Conservation (phyloP, 1,140 invertebrate species). For the Pristionchus pacificus region DNA sequence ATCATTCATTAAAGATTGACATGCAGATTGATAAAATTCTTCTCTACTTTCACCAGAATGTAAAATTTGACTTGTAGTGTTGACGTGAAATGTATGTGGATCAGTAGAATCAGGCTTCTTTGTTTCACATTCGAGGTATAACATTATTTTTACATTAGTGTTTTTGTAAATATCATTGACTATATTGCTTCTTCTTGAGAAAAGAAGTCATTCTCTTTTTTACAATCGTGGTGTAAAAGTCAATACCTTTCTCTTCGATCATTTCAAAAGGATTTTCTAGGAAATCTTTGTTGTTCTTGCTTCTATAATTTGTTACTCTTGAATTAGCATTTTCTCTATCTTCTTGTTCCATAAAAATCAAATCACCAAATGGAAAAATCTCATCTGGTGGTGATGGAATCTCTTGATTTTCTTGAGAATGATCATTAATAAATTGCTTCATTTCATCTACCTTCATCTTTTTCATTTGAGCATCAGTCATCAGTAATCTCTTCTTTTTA, state of each 20-base stretch:
- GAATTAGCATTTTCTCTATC: slow-evolving; percentile 23
- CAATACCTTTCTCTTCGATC: slow-evolving; percentile 18
- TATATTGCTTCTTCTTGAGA: slow-evolving; percentile 24
- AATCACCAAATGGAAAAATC: slow-evolving; percentile 14
- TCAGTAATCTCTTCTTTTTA: too few species aligned
- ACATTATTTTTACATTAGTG: slow-evolving; percentile 40
- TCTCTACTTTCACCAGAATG: slow-evolving; percentile 22
- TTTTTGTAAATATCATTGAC: slow-evolving; percentile 38
- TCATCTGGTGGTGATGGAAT: too few species aligned
- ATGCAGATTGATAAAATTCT: slow-evolving; percentile 33
- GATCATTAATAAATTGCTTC: too few species aligned
- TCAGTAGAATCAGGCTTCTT: too few species aligned
- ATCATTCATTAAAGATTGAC: slow-evolving; percentile 32
- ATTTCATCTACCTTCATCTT: too few species aligned
- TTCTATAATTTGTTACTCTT: too few species aligned
- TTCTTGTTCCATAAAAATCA: slow-evolving; percentile 28
- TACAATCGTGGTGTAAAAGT: not conserved
- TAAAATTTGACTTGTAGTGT: too few species aligned
- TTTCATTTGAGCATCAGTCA: too few species aligned
- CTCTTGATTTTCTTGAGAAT: too few species aligned
- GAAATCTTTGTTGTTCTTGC: too few species aligned
- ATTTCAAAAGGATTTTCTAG: too few species aligned
- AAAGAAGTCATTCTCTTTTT: slow-evolving; percentile 12
- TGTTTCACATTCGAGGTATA: slow-evolving; percentile 27
- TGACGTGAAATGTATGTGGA: too few species aligned